Conservation (phyloP, 2,888 invertebrate genomes). For the Diabrotica balteata region DNA sequence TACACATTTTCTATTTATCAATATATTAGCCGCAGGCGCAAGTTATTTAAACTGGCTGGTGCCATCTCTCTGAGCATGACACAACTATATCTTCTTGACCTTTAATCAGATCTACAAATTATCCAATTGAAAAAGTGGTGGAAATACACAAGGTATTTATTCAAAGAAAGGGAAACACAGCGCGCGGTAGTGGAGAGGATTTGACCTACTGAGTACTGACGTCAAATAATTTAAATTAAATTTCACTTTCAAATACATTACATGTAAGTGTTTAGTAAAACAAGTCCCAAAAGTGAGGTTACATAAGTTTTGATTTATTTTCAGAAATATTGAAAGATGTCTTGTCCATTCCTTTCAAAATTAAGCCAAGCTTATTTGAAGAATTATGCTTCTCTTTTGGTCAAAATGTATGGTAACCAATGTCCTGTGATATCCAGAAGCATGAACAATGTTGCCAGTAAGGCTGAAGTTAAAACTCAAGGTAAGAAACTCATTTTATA, state of each 20-base stretch:
- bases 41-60: too few species aligned
- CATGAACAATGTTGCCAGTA: conserved; percentile 47
- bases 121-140: too few species aligned
- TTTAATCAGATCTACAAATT: too few species aligned
- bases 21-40: too few species aligned
- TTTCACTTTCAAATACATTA: conserved; percentile 17
- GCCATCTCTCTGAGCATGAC: too few species aligned
- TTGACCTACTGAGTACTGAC: conserved; percentile 18
- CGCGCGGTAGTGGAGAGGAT: conserved; percentile 1
- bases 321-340: conserved; percentile 66
- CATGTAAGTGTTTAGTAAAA: conserved; percentile 6
- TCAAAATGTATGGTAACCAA: conserved; percentile 81
- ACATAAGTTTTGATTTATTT: conserved; percentile 13
- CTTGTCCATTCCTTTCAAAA: conserved; percentile 86
- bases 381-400: conserved; percentile 78
- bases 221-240: neutral
- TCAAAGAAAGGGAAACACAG: conserved; percentile 3
- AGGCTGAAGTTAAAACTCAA: conserved; percentile 38
- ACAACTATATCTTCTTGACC: too few species aligned
- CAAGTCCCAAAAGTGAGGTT: conserved; percentile 11
- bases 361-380: conserved; percentile 81
- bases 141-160: conserved; percentile 1
- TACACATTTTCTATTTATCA: too few species aligned
- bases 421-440: conserved; percentile 79
- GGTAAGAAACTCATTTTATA: conserved; percentile 26